Percentiles rank a stretch among this genome's conserved stretches.
Conservation (phyloP, 2,888 invertebrate genomes). For the Eilema depressum region DNA sequence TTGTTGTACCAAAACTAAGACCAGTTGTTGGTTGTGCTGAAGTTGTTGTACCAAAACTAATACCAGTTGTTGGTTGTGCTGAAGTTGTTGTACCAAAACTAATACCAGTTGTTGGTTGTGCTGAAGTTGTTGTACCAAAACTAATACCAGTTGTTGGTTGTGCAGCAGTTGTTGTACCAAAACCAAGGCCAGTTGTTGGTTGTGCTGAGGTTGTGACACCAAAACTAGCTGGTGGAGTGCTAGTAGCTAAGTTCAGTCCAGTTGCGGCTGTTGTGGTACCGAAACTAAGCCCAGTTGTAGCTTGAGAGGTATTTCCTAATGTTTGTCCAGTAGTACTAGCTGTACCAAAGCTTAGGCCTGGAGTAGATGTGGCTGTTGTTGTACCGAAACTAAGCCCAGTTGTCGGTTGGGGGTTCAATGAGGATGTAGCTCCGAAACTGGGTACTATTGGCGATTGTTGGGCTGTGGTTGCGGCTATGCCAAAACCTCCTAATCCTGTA, state of each 20-base stretch:
- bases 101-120: slow-evolving; percentile 26
- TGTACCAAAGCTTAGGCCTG: slow-evolving; percentile 46
- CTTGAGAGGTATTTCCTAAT: slow-evolving; percentile 16
- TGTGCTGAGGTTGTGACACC: slow-evolving; percentile 28
- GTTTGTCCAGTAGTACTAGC: slow-evolving; percentile 34
- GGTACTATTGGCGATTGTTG: slow-evolving; percentile 28
- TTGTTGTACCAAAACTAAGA: slow-evolving; percentile 31
- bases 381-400: slow-evolving; percentile 35
- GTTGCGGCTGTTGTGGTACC: slow-evolving; percentile 37
- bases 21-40: slow-evolving; percentile 22
- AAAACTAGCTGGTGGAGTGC: slow-evolving; percentile 33
- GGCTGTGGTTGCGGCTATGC: slow-evolving; percentile 19
- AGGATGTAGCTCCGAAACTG: slow-evolving; percentile 43
- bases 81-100: slow-evolving; percentile 32
- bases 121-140: slow-evolving; percentile 29
- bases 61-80: slow-evolving; percentile 20
- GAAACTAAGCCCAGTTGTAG: slow-evolving; percentile 47
- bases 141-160: slow-evolving; percentile 27
- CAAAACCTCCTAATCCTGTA: slow-evolving; percentile 32
- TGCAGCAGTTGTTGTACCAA: slow-evolving; percentile 21
- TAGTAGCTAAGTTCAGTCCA: slow-evolving; percentile 45
- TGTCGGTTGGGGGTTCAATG: slow-evolving; percentile 31
- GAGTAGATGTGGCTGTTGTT: slow-evolving; percentile 19
- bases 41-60: slow-evolving; percentile 42
- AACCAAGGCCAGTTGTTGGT: slow-evolving; percentile 28